These are phyloP conservation scores for Lithodes maja DNA, from an alignment of 2,888 invertebrate species.

Conservation along the genomic window DNA sequence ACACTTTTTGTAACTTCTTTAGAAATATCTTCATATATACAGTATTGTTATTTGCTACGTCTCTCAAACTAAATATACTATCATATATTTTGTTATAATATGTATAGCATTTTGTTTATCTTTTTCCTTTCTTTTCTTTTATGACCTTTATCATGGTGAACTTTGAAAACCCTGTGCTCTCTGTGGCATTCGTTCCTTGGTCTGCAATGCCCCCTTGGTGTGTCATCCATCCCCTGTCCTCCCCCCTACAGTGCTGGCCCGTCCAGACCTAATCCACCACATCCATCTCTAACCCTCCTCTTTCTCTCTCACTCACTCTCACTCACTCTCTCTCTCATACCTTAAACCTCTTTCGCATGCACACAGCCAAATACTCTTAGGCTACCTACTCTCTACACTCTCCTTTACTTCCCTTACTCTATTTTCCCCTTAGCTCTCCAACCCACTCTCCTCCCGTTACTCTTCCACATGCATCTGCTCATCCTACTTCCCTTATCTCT, in stretches of 20 bases:
- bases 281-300: not conserved
- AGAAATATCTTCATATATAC: not conserved
- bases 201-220: not conserved
- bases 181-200: not conserved
- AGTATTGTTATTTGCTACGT: not conserved
- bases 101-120: not conserved
- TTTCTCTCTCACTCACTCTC: constrained; percentile 35
- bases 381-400: not conserved
- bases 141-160: too few species aligned
- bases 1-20: not conserved
- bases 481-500: not conserved
- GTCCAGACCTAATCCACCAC: not conserved
- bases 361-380: not conserved
- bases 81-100: constrained; percentile 4
- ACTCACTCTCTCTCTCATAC: constrained; percentile 26
- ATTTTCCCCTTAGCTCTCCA: not conserved
- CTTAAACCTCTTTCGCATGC: not conserved
- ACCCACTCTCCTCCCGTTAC: not conserved
- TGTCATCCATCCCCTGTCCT: not conserved
- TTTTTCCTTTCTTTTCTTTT: not conserved
- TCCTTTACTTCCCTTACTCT: not conserved
- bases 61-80: not conserved
- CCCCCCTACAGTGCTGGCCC: not conserved
- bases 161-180: not conserved
- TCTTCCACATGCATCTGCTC: not conserved